phyloP scores from a whole-genome alignment of 2,797 vertebrate genomes.

The Chiroxiphia lanceolata region DNA sequence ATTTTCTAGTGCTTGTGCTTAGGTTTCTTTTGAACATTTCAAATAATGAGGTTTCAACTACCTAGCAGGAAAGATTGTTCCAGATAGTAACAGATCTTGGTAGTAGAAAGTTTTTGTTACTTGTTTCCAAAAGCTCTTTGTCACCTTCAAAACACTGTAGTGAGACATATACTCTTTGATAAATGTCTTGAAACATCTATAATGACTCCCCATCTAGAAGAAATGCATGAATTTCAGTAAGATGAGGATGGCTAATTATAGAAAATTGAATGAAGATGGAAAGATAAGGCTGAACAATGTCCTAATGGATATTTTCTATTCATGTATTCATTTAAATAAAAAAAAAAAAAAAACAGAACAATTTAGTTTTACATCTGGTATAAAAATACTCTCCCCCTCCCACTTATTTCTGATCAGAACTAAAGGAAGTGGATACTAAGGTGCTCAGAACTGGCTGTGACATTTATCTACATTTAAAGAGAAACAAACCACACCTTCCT shows the following conservation, averaged over 20 bases:
- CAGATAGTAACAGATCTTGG: background rate
- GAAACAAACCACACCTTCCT: background rate
- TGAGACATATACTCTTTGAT: slow-evolving; percentile 14
- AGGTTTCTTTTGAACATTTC: background rate
- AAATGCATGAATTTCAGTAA: background rate
- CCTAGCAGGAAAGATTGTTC: slow-evolving; percentile 14
- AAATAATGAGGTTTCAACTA: slow-evolving; percentile 1
- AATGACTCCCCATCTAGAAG: background rate
- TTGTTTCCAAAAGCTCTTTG: slow-evolving; percentile 44
- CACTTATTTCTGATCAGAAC: background rate
- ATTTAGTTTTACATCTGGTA: background rate
- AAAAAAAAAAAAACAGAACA: background rate
- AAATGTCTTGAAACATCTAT: background rate
- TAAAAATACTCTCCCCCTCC: background rate
- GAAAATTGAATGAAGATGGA: slow-evolving; percentile 5
- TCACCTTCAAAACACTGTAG: slow-evolving; percentile 15
- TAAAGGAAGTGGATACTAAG: background rate
- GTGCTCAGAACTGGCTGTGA: background rate
- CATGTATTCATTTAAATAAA: background rate
- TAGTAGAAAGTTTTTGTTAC: slow-evolving; percentile 8
- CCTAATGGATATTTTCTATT: background rate
- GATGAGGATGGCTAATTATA: background rate
- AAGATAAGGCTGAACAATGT: background rate
- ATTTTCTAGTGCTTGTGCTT: background rate
- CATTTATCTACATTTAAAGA: background rate